These are phyloP conservation scores for Fundulus diaphanus DNA, from an alignment of 2,797 vertebrate genomes.

Conservation along the genomic window DNA sequence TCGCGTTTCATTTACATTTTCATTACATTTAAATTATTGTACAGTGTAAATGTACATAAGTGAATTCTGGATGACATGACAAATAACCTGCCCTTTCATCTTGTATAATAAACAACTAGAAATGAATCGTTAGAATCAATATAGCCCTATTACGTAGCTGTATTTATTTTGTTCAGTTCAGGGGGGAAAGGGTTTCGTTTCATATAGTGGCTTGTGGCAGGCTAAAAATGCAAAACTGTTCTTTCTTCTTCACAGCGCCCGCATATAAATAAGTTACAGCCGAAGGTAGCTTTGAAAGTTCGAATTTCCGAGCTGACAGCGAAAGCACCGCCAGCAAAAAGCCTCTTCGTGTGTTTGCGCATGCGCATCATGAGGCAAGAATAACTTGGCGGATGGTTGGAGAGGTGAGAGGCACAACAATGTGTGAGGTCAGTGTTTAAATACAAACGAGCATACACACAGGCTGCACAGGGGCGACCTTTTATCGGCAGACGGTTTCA, in stretches of 20 bases:
- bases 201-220: too few species aligned
- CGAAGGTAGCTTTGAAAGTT: constrained; percentile 1
- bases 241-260: background rate
- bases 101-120: background rate
- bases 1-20: too few species aligned
- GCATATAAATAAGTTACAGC: background rate
- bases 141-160: background rate
- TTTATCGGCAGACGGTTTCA: background rate
- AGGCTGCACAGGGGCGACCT: background rate
- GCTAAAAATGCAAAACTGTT: background rate
- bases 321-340: constrained; percentile 45
- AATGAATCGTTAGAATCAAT: background rate
- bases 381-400: constrained; percentile 39
- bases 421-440: constrained; percentile 30
- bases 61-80: background rate
- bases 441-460: constrained; percentile 13
- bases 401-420: constrained; percentile 60
- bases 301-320: constrained; percentile 48
- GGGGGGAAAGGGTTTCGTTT: too few species aligned
- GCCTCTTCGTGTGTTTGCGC: constrained; percentile 41
- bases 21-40: too few species aligned
- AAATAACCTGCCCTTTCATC: background rate
- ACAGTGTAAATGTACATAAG: too few species aligned
- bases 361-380: constrained; percentile 60
- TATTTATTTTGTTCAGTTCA: background rate